Evolutionary conservation across 2,888 invertebrate genomes (phyloP), one percentile per base, ranked within the genome.

Genomic region (Pherbina coryleti): DNA sequence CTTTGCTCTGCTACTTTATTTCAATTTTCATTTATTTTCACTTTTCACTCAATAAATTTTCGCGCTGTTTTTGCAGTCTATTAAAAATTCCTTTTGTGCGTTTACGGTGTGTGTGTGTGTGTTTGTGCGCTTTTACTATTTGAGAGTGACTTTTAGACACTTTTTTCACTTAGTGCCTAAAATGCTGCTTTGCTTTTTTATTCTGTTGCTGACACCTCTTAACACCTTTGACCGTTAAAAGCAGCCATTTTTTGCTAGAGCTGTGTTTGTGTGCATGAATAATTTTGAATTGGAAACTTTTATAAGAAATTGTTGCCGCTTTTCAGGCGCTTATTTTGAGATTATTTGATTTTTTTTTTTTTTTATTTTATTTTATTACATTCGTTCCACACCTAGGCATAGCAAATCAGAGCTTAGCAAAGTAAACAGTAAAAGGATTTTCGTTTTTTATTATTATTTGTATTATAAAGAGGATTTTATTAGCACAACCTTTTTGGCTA

Each of bases 31-130:
- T 77, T 79, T 53, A 49, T 80, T 76, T 34, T 9, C 49, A 66
- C 75, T 78, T 77, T 76, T 9, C 82, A 82, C 83, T 83, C 83
- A 82, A 85, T 85, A 84, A 84, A 84, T 84, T 82, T 82, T 78
- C 80, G 66, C 28, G 62, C 71, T 70, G 69, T 70, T 44, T 44
- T n/a, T 11, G 37, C 28, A 75, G 79, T 79, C 76, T 76, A 76
- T 76, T 79, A 73, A 76, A 79, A 73, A 76, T 44, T 76, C 34
- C 34, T 75, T 19, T 74, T 55, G 19, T 51, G 22, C 28, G 19
- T 31, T 31, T 70, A 28, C 28, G 19, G n/a, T 67, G 28, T 51
- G 17, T 5, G 9, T 28, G n/a, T n/a, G 7, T 11, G n/a, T 67
- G 28, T 51, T 5, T 5, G 9, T 28, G n/a, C 7, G 7, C 19